Percentiles rank a stretch among this genome's conserved stretches.
phyloP scores from a whole-genome alignment of 2,888 invertebrate genomes.

The Mesoligia furuncula region DNA sequence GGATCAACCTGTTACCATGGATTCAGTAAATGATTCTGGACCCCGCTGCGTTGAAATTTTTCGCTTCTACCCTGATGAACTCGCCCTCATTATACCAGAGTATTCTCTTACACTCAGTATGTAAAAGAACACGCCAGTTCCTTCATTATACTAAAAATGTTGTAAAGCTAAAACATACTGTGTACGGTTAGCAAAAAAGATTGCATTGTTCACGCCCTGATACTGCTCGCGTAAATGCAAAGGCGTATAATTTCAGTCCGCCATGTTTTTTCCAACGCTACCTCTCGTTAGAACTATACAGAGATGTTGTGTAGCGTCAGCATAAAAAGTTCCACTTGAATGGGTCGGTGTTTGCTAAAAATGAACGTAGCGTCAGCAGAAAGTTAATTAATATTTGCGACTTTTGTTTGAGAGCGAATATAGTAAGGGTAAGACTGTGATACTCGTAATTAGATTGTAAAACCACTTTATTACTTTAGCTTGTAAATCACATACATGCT shows the following conservation, averaged over 20 bases:
- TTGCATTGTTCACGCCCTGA: conserved; percentile 39
- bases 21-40: background rate
- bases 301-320: conserved; percentile 36
- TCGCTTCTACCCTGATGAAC: background rate
- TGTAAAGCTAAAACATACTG: conserved; percentile 39
- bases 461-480: background rate
- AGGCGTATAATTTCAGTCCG: conserved; percentile 48
- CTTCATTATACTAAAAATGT: conserved; percentile 54
- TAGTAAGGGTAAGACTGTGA: background rate
- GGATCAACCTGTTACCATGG: background rate
- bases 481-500: background rate
- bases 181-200: conserved; percentile 47
- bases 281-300: conserved; percentile 36
- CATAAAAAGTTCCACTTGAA: conserved; percentile 56
- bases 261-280: conserved; percentile 51
- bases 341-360: conserved; percentile 47
- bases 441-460: background rate
- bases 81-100: conserved; percentile 28
- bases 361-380: conserved; percentile 39
- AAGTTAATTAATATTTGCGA: conserved; percentile 42
- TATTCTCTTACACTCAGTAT: conserved; percentile 26
- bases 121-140: conserved; percentile 36
- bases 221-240: conserved; percentile 42
- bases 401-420: conserved; percentile 20
- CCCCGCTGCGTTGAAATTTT: background rate